A percentile compares a stretch with the other conserved stretches of the same genome.
These are phyloP conservation scores for Phoebastria nigripes DNA, from an alignment of 2,797 vertebrate genomes.

Conservation along the genomic window DNA sequence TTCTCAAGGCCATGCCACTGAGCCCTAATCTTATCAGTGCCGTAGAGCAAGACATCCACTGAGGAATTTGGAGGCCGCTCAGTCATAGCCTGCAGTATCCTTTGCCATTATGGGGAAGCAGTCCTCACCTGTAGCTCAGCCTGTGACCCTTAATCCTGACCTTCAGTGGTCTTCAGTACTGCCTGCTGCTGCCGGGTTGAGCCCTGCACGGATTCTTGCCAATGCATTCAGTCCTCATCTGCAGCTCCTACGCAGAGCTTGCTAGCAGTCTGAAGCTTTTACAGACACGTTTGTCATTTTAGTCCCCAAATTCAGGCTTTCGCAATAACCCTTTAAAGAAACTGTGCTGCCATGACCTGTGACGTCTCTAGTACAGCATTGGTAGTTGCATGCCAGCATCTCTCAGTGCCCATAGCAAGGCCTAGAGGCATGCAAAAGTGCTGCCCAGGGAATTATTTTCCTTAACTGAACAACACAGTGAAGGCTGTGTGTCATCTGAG, in stretches of 20 bases:
- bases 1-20: background rate
- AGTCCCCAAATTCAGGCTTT: background rate
- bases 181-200: background rate
- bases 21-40: background rate
- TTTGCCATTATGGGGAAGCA: background rate
- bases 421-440: background rate
- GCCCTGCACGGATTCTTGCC: background rate
- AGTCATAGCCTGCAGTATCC: background rate
- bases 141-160: background rate
- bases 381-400: background rate
- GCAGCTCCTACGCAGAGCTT: background rate
- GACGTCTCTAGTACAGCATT: background rate
- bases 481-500: background rate
- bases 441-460: background rate
- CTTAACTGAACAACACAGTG: background rate
- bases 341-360: background rate
- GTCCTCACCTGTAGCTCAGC: background rate
- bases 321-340: accelerated
- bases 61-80: background rate
- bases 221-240: accelerated
- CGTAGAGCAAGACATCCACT: background rate
- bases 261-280: background rate
- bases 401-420: background rate
- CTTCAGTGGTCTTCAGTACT: background rate
- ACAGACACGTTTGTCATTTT: background rate